Evolutionary conservation across 2,888 invertebrate genomes (phyloP).

Genomic region (Drymonia ruficornis): DNA sequence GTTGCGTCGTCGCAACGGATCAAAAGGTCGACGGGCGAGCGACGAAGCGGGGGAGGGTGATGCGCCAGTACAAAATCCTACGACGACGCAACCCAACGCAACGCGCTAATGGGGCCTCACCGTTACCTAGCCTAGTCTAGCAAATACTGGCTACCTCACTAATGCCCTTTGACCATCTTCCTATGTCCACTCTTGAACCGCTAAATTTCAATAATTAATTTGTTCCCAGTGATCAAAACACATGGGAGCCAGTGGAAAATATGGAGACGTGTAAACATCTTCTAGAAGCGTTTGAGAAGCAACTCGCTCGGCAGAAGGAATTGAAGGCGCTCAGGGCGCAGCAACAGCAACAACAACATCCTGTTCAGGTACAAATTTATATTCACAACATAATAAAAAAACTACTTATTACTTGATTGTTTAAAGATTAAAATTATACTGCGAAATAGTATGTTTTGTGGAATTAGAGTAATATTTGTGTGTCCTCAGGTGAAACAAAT

Average conservation of each 20-base stretch:
- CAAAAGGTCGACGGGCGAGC: too few relatives aligned
- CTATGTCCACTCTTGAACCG: neutral
- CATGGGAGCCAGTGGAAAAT: conserved; percentile 93
- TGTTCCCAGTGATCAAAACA: conserved; percentile 88
- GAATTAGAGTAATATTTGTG: neutral
- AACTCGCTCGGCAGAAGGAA: conserved; percentile 90
- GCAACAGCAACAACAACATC: conserved; percentile 67
- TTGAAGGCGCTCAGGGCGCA: conserved; percentile 85
- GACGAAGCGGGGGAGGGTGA: too few relatives aligned
- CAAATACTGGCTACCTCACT: too few relatives aligned
- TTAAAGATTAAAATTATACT: too few relatives aligned
- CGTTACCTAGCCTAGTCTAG: too few relatives aligned
- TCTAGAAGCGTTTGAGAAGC: conserved; percentile 92
- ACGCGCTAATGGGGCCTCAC: too few relatives aligned
- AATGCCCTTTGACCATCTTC: too few relatives aligned
- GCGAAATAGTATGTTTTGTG: too few relatives aligned
- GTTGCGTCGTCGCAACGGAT: too few relatives aligned
- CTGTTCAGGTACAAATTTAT: conserved; percentile 58
- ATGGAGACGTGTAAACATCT: conserved; percentile 91
- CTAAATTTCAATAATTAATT: neutral
- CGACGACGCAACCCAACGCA: too few relatives aligned
- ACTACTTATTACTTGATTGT: neutral
- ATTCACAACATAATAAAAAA: neutral
- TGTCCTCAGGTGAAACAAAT: conserved; percentile 66
- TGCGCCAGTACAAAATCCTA: too few relatives aligned